Conservation (phyloP, 2,797 vertebrate species). For the Poeciliopsis infans region DNA sequence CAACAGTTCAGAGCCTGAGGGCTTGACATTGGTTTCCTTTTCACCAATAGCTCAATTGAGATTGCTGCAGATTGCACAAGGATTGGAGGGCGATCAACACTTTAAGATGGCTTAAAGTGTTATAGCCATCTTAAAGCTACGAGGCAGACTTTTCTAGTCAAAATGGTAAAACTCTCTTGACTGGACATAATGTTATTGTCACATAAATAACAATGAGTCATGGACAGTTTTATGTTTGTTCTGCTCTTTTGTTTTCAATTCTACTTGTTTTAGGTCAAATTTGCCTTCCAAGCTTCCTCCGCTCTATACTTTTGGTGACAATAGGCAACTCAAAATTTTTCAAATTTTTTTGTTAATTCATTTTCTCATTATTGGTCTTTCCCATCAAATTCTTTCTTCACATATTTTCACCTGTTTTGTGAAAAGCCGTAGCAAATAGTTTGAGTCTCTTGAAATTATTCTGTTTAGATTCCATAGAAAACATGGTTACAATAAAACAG, state of each 20-base stretch:
- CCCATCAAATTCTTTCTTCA: not conserved
- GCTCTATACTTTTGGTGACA: not conserved
- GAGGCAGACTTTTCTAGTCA: not conserved
- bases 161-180: not conserved
- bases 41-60: conserved; percentile 31
- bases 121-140: conserved; percentile 30
- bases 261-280: not conserved
- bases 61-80: conserved; percentile 52
- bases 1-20: conserved; percentile 16
- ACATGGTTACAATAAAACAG: not conserved
- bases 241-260: not conserved
- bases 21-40: conserved; percentile 12
- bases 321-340: not conserved
- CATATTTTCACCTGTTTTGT: not conserved
- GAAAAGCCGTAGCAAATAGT: not conserved
- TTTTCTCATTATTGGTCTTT: not conserved
- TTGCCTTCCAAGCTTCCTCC: not conserved
- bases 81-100: conserved; percentile 4
- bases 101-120: too few species aligned
- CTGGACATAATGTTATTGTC: not conserved
- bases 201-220: not conserved
- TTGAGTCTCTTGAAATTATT: not conserved
- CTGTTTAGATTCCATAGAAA: not conserved
- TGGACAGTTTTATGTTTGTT: not conserved
- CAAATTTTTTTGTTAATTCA: not conserved